Percentiles rank a stretch among this genome's conserved stretches.
These are phyloP conservation scores for Acrobasis suavella DNA, from an alignment of 2,888 invertebrate genomes.

Conservation along the genomic window DNA sequence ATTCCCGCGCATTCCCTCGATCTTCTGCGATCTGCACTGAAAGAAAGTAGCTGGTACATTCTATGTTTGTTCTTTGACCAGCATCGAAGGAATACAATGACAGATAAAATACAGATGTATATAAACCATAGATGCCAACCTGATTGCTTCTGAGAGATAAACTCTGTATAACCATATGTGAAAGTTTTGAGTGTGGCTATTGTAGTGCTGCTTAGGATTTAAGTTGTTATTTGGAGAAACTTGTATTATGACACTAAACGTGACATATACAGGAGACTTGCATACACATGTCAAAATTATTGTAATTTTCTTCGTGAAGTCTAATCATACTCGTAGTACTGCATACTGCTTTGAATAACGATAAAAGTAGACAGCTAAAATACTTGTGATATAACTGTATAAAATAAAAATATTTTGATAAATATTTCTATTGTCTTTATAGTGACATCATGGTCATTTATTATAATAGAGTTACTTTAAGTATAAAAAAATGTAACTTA, in stretches of 20 bases:
- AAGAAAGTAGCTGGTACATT: no score
- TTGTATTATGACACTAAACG: constrained; percentile 11
- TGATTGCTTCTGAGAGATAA: background rate
- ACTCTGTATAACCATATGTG: constrained; percentile 4
- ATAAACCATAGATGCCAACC: background rate
- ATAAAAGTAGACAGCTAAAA: background rate
- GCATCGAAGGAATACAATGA: no score
- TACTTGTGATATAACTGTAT: no score
- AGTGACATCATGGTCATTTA: no score
- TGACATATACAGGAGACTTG: background rate
- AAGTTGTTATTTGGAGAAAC: constrained; percentile 15
- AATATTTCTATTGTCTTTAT: no score
- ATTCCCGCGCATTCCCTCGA: no score
- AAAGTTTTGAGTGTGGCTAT: constrained; percentile 4
- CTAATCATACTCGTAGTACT: background rate
- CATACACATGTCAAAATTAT: background rate
- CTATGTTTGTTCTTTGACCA: no score
- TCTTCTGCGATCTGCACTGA: no score
- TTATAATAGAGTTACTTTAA: no score
- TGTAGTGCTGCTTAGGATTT: constrained; percentile 6
- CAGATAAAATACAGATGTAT: background rate
- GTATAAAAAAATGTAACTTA: no score
- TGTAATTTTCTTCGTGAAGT: background rate
- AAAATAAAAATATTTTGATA: no score
- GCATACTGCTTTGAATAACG: background rate